phyloP scores from a whole-genome alignment of 2,797 vertebrate genomes.

The Falco concolor region DNA sequence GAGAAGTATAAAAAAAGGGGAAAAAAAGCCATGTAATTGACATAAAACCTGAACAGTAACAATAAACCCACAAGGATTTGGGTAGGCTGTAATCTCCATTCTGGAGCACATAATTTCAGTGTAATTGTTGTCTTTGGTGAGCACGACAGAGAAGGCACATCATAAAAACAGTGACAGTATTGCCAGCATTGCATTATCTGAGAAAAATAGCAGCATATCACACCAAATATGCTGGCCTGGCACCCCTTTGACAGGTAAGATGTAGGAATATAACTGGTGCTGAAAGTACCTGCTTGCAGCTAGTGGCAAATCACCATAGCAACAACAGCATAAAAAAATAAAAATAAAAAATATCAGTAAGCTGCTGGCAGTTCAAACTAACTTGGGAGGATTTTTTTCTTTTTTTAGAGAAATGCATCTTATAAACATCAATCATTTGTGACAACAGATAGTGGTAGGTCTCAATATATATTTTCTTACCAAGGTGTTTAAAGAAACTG shows the following conservation, averaged over 20 bases:
- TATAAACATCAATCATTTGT: background rate
- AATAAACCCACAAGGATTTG: background rate
- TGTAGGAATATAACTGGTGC: background rate
- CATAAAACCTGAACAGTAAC: background rate
- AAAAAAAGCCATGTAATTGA: background rate
- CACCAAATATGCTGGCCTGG: background rate
- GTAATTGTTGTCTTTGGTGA: background rate
- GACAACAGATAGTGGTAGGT: background rate
- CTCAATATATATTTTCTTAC: background rate
- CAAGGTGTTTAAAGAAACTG: background rate
- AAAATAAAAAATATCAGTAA: background rate
- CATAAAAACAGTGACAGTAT: background rate
- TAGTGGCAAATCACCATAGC: slow-evolving; percentile 25
- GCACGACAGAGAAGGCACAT: background rate
- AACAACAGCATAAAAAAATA: background rate
- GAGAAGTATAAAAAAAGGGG: background rate
- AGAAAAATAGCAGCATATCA: background rate
- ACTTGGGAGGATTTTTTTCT: background rate
- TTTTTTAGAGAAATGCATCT: background rate
- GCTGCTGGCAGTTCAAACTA: background rate
- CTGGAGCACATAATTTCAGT: background rate
- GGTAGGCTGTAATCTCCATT: background rate
- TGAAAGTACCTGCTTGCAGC: background rate
- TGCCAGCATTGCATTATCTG: background rate
- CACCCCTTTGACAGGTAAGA: slow-evolving; percentile 6